A percentile compares a stretch with the other conserved stretches of the same genome.
phyloP scores from a whole-genome alignment of 2,888 invertebrate species.

The Cynaeus angustus region DNA sequence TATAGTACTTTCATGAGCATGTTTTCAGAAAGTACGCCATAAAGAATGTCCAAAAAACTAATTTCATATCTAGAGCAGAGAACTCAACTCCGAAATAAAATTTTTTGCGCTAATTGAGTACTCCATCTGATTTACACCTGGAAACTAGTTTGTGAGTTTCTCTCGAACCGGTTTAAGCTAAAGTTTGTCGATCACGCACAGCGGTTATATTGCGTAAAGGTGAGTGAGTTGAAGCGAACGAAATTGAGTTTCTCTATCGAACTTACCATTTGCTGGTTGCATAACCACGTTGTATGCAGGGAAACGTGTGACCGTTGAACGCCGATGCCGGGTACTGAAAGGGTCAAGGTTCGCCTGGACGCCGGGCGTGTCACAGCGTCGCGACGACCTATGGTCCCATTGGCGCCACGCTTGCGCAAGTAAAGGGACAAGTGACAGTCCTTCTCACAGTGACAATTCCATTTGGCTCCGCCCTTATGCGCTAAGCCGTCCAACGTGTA shows the following conservation, averaged over 20 bases:
- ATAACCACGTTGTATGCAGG: constrained; percentile 25
- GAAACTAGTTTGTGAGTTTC: not conserved
- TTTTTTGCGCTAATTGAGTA: constrained; percentile 30
- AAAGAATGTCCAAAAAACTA: constrained; percentile 49
- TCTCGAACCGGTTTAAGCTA: constrained; percentile 28
- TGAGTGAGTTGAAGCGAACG: constrained; percentile 27
- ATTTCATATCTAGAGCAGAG: constrained; percentile 30
- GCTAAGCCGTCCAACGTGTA: constrained; percentile 49
- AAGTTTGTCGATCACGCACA: constrained; percentile 7
- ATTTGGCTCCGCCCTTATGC: constrained; percentile 65
- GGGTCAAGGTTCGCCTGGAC: constrained; percentile 71
- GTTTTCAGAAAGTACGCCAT: constrained; percentile 47
- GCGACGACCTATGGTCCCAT: constrained; percentile 71
- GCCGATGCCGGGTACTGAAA: constrained; percentile 68
- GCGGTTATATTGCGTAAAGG: constrained; percentile 6
- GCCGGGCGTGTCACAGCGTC: constrained; percentile 71
- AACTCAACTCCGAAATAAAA: constrained; percentile 17
- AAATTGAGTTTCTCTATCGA: constrained; percentile 19
- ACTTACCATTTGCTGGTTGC: constrained; percentile 52
- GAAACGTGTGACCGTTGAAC: constrained; percentile 60
- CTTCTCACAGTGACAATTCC: constrained; percentile 70
- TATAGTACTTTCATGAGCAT: constrained; percentile 55
- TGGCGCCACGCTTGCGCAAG: constrained; percentile 68
- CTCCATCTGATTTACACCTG: constrained; percentile 36
- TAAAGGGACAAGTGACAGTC: constrained; percentile 70